Evolutionary conservation across 2,113 vertebrate species (phyloP).

Genomic region (Panthera uncia): DNA sequence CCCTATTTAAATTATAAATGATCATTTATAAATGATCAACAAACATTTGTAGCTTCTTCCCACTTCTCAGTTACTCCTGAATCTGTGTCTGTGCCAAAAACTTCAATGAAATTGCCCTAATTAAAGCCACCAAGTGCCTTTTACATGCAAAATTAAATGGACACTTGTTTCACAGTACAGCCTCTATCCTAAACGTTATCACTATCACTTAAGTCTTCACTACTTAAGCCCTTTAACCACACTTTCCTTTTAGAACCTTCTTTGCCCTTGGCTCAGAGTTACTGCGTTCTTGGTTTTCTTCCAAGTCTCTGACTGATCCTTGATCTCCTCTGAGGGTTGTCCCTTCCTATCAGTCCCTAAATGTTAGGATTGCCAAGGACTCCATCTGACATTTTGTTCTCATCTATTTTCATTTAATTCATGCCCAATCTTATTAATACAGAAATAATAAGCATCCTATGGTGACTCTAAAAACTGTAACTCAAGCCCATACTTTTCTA

Average conservation of each 20-base stretch:
- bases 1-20: neutral
- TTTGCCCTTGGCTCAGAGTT: neutral
- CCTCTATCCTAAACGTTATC: neutral
- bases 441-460: slow-evolving; percentile 33
- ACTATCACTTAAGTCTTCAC: neutral
- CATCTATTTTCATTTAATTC: slow-evolving; percentile 23
- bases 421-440: neutral
- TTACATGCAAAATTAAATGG: slow-evolving; percentile 4
- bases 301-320: neutral
- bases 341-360: neutral
- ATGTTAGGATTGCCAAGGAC: neutral
- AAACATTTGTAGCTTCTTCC: neutral
- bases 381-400: slow-evolving; percentile 10
- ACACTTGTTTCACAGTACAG: neutral
- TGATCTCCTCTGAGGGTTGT: neutral
- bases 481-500: neutral
- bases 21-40: neutral
- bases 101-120: neutral
- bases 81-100: neutral
- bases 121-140: neutral
- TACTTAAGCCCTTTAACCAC: neutral
- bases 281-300: neutral
- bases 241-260: neutral
- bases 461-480: neutral
- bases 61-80: neutral